A percentile compares a stretch with the other conserved stretches of the same genome.
Evolutionary conservation across 2,797 vertebrate species (phyloP).

Genomic region (Halcyon smyrnensis): DNA sequence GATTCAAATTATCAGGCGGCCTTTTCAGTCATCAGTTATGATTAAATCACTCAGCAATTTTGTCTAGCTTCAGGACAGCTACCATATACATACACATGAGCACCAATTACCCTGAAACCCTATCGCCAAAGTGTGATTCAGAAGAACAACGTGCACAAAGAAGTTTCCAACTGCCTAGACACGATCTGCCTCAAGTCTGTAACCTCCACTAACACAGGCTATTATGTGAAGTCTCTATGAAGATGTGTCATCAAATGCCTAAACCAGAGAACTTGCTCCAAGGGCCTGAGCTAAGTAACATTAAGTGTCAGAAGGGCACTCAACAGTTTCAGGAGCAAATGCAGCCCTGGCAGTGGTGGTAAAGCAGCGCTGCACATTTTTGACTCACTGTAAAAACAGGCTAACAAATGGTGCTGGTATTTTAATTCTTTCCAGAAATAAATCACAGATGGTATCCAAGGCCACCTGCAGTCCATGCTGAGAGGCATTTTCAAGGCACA

Average conservation of each 20-base stretch:
- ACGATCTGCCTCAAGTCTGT: not conserved
- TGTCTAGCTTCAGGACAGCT: not conserved
- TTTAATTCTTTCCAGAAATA: constrained; percentile 75
- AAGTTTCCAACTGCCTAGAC: not conserved
- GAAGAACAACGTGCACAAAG: not conserved
- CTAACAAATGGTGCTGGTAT: constrained; percentile 66
- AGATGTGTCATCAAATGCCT: not conserved
- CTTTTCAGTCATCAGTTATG: not conserved
- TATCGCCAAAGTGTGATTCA: accelerated
- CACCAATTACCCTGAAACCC: not conserved
- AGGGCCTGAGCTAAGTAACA: not conserved
- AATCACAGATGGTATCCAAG: constrained; percentile 71
- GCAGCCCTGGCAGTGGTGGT: not conserved
- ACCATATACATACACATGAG: accelerated
- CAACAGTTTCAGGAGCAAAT: accelerated
- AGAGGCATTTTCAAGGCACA: constrained; percentile 64
- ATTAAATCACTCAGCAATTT: not conserved
- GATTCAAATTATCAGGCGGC: not conserved
- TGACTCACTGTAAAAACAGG: constrained; percentile 53
- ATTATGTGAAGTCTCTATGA: not conserved
- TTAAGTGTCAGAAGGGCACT: not conserved
- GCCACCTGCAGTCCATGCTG: constrained; percentile 61
- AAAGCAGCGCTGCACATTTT: not conserved
- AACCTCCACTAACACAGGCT: not conserved
- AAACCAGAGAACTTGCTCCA: not conserved